phyloP scores from a whole-genome alignment of 2,888 invertebrate species.

The Oxycera nigricornis region DNA sequence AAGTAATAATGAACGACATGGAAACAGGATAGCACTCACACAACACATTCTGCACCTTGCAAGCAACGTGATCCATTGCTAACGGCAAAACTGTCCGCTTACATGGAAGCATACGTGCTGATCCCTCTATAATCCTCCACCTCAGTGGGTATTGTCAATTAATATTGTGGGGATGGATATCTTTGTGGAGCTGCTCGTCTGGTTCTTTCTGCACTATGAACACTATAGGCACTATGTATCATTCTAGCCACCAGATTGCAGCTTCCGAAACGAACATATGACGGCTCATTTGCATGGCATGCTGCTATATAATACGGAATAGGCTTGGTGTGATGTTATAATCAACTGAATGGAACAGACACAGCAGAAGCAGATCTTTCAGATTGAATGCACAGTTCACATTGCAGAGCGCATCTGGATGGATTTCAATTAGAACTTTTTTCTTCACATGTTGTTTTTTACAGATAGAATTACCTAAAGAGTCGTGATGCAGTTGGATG shows the following conservation, averaged over 20 bases:
- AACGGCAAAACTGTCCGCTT: not conserved
- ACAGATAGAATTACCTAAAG: not conserved
- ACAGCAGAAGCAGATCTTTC: not conserved
- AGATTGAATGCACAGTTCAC: not conserved
- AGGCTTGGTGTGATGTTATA: not conserved
- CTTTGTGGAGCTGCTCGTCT: not conserved
- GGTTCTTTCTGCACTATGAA: not conserved
- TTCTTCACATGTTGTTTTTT: no score
- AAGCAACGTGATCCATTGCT: not conserved
- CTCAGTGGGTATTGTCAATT: no score
- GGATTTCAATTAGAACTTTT: not conserved
- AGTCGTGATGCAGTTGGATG: not conserved
- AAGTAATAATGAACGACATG: not conserved
- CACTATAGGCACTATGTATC: not conserved
- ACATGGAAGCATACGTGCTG: no score
- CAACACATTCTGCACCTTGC: not conserved
- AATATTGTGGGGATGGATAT: not conserved
- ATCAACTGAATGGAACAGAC: not conserved
- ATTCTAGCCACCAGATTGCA: not conserved
- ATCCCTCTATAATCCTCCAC: no score
- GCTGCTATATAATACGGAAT: not conserved
- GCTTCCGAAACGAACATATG: not conserved
- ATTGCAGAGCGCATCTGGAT: not conserved
- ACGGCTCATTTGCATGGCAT: slow-evolving; percentile 2
- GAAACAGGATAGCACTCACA: not conserved